These are phyloP conservation scores for Machimus rusticus DNA, from an alignment of 2,888 invertebrate species.

Conservation along the genomic window DNA sequence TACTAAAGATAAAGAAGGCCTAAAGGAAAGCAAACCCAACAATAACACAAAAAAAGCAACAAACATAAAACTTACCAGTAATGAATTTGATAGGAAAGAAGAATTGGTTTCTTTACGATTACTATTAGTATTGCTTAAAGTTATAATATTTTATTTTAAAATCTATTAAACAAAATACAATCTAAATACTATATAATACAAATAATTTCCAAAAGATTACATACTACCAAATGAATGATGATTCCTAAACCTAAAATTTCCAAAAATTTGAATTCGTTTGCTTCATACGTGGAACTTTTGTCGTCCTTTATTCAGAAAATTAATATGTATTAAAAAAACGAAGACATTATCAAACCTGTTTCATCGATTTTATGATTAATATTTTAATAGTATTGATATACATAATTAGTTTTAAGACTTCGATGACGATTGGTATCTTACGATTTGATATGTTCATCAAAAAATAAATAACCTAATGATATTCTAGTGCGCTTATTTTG, in stretches of 20 bases:
- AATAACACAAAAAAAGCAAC: not conserved
- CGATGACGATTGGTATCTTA: not conserved
- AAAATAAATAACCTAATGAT: not conserved
- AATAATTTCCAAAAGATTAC: not conserved
- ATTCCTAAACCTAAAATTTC: not conserved
- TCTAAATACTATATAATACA: not conserved
- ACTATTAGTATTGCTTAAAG: not conserved
- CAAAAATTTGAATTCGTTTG: not conserved
- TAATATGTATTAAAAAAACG: not conserved
- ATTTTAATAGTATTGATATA: no score
- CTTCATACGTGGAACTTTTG: no score
- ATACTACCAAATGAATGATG: not conserved
- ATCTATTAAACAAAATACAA: not conserved
- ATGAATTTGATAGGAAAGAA: not conserved
- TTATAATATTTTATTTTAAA: not conserved
- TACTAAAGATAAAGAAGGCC: not conserved
- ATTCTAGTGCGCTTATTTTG: not conserved
- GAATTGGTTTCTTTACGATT: not conserved
- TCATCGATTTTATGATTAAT: no score
- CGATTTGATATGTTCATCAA: not conserved
- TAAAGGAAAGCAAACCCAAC: not conserved
- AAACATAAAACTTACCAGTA: constrained; percentile 16
- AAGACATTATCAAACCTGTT: not conserved
- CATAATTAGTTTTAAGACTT: no score
- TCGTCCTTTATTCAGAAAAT: not conserved